These are phyloP conservation scores for Drosophila diplacantha DNA, from an alignment of 2,888 invertebrate genomes.

Conservation along the genomic window DNA sequence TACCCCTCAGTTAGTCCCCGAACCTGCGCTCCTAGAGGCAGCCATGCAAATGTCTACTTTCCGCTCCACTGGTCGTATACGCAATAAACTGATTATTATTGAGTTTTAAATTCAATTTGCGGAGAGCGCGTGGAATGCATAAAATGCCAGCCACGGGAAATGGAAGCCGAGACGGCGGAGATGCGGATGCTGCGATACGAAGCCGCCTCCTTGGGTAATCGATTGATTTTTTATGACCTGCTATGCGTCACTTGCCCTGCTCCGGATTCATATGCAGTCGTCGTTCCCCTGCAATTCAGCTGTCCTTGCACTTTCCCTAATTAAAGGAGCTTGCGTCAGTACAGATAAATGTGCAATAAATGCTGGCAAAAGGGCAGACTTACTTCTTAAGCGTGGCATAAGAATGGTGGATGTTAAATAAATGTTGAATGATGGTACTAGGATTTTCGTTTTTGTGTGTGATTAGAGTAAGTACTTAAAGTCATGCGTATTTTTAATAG, in stretches of 20 bases:
- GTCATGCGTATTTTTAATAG: not conserved
- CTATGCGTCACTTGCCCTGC: constrained; percentile 30
- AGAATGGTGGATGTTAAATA: not conserved
- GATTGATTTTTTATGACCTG: constrained; percentile 37
- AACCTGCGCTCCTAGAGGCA: constrained; percentile 1
- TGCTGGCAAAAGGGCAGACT: constrained; percentile 13
- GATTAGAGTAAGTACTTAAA: not conserved
- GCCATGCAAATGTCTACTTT: constrained; percentile 30
- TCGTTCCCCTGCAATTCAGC: constrained; percentile 5
- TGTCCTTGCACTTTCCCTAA: constrained; percentile 36
- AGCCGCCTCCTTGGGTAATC: constrained; percentile 27
- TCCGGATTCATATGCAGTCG: constrained; percentile 21
- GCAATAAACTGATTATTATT: constrained; percentile 40
- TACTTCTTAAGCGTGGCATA: not conserved
- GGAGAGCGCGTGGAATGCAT: constrained; percentile 37
- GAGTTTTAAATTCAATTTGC: constrained; percentile 39
- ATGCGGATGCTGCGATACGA: constrained; percentile 11
- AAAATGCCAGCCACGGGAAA: constrained; percentile 20
- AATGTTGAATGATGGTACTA: not conserved
- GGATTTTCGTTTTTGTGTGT: not conserved
- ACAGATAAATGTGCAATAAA: constrained; percentile 14
- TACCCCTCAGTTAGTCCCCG: not conserved
- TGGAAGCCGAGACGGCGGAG: not conserved
- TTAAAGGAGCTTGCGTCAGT: constrained; percentile 34
- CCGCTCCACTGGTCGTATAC: constrained; percentile 37